Percentiles rank a stretch among this genome's conserved stretches.
phyloP scores from a whole-genome alignment of 53 echinoderm and acorn worm genomes.

The Actinopyga echinites region DNA sequence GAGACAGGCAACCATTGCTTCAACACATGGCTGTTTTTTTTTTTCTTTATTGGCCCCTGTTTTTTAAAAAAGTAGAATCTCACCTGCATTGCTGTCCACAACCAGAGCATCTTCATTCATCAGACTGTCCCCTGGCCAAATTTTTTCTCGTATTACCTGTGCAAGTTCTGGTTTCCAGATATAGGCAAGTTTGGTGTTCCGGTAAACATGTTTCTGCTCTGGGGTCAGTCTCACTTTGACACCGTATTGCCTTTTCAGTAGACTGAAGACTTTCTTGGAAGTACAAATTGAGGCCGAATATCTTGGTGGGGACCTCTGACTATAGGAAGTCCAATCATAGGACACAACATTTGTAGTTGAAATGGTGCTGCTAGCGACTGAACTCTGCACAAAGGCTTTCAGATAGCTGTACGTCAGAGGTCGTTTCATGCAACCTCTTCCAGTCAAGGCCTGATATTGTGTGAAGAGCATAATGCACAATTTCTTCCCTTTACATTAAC shows the following conservation, averaged over 20 bases:
- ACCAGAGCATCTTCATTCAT: constrained; percentile 67
- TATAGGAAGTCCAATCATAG: no score
- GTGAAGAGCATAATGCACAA: no score
- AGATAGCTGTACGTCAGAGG: constrained; percentile 24
- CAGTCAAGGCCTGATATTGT: no score
- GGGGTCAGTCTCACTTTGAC: neutral
- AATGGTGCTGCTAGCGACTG: no score
- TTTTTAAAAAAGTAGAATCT: neutral
- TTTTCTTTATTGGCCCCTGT: no score
- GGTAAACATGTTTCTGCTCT: constrained; percentile 16
- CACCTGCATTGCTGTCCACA: constrained; percentile 80
- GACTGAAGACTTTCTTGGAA: no score
- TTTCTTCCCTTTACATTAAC: neutral
- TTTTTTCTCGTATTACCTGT: constrained; percentile 53
- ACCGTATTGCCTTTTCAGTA: neutral
- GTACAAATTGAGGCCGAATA: no score
- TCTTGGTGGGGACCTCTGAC: no score
- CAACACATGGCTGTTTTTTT: no score
- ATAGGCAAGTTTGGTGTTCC: constrained; percentile 9
- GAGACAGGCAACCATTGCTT: no score
- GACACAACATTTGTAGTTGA: no score
- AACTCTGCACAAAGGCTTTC: no score
- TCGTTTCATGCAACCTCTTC: neutral
- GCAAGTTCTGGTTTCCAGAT: constrained; percentile 49
- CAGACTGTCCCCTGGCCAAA: constrained; percentile 75